These are phyloP conservation scores for Margaritifera margaritifera DNA, from an alignment of 2,888 invertebrate genomes.

Conservation along the genomic window DNA sequence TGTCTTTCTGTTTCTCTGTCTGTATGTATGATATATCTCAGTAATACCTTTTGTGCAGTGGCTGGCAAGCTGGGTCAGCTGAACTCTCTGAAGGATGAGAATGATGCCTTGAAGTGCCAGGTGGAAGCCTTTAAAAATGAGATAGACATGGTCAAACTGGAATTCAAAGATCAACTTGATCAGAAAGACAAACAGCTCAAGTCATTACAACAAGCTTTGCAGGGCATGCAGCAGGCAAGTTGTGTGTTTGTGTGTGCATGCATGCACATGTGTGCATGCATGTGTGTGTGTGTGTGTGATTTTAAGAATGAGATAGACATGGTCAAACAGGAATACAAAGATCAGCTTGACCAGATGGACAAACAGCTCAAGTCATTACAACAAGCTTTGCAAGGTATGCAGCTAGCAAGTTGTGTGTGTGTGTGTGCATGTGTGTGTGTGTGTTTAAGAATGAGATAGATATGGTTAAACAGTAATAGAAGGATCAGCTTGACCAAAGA, in stretches of 20 bases:
- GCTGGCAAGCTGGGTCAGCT: conserved; percentile 37
- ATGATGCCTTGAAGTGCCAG: conserved; percentile 87
- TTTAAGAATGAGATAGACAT: conserved; percentile 95
- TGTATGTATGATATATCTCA: not conserved
- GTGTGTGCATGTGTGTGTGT: conserved; percentile 81
- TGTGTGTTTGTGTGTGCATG: not conserved
- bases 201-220: conserved; percentile 79
- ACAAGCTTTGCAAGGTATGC: conserved; percentile 75
- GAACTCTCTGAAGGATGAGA: conserved; percentile 79
- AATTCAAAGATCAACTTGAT: conserved; percentile 83
- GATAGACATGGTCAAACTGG: conserved; percentile 88
- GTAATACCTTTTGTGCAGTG: conserved; percentile 26
- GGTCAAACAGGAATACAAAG: conserved; percentile 85
- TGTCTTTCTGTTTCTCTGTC: no score
- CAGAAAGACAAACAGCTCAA: conserved; percentile 90
- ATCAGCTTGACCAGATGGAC: conserved; percentile 85
- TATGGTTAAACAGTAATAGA: conserved; percentile 86
- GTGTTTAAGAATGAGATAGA: conserved; percentile 96
- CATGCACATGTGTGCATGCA: no score
- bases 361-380: conserved; percentile 86
- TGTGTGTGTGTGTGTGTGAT: no score
- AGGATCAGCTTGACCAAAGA: conserved; percentile 83
- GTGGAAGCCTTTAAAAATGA: conserved; percentile 95
- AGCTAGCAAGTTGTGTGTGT: conserved; percentile 63
- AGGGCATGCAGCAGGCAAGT: conserved; percentile 73